A percentile compares a stretch with the other conserved stretches of the same genome.
These are phyloP conservation scores for Amia ocellicauda DNA, from an alignment of 2,113 vertebrate genomes.

Conservation along the genomic window DNA sequence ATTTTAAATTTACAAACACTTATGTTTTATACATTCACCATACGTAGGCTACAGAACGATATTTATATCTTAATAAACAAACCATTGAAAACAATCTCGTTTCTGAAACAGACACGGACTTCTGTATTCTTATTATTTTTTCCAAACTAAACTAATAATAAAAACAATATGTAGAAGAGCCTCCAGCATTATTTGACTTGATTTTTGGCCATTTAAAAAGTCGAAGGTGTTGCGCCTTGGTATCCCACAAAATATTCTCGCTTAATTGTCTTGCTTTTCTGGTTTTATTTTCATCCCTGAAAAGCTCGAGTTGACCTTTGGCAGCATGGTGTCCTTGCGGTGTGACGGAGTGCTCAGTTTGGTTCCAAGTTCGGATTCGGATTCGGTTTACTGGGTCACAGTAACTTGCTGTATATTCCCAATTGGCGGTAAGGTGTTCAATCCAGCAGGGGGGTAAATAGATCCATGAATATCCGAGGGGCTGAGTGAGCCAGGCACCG, in stretches of 20 bases:
- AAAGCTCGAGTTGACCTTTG: constrained; percentile 23
- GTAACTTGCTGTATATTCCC: constrained; percentile 82
- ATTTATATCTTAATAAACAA: constrained; percentile 68
- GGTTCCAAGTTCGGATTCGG: constrained; percentile 36
- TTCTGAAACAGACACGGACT: constrained; percentile 44
- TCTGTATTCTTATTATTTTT: constrained; percentile 34
- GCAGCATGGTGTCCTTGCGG: constrained; percentile 47
- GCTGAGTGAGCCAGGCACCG: constrained; percentile 70
- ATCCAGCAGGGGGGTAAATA: constrained; percentile 70
- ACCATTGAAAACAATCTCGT: constrained; percentile 49
- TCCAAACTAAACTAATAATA: constrained; percentile 63
- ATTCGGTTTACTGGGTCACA: constrained; percentile 66
- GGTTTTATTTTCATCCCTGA: neutral
- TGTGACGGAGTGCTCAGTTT: constrained; percentile 68
- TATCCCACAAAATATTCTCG: constrained; percentile 44
- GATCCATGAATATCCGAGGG: constrained; percentile 67
- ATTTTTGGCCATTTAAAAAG: constrained; percentile 40
- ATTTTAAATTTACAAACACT: constrained; percentile 59
- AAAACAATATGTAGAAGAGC: constrained; percentile 66
- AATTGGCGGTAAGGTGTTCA: constrained; percentile 77
- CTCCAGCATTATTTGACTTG: constrained; percentile 49
- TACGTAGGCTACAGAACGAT: constrained; percentile 54
- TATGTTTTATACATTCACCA: constrained; percentile 40
- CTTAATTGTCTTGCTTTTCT: constrained; percentile 29
- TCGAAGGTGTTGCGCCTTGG: constrained; percentile 31